phyloP scores from a whole-genome alignment of 2,888 invertebrate species.

The Rotaria sp. region DNA sequence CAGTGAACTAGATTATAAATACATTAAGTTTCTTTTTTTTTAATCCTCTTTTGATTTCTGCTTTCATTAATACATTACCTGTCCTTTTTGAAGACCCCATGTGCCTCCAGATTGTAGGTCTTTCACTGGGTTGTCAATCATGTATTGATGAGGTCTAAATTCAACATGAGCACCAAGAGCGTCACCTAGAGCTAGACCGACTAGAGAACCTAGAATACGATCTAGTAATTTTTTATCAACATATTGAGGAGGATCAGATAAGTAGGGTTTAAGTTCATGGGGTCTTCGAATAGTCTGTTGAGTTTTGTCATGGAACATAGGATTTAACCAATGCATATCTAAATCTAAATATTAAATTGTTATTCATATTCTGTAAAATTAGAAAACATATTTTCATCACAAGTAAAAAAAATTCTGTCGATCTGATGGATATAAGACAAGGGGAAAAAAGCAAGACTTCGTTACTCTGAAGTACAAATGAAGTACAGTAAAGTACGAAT shows the following conservation, averaged over 20 bases:
- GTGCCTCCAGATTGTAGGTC: background rate
- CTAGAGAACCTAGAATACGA: background rate
- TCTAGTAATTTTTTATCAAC: background rate
- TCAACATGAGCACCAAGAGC: constrained; percentile 4
- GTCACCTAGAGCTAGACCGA: background rate
- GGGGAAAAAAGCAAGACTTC: no score
- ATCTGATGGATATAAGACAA: no score
- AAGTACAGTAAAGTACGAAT: no score
- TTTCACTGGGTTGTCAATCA: background rate
- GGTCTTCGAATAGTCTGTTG: background rate
- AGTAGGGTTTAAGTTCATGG: background rate
- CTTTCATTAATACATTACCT: background rate
- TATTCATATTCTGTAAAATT: background rate
- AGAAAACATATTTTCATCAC: no score
- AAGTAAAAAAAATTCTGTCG: no score
- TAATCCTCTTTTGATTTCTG: no score
- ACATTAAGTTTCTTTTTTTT: background rate
- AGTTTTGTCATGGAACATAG: background rate
- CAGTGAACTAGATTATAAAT: background rate
- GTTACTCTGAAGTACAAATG: no score
- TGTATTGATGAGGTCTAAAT: background rate
- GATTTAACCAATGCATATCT: background rate
- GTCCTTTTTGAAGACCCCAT: background rate
- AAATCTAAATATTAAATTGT: background rate
- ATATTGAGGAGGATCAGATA: background rate